phyloP scores from a whole-genome alignment of 2,888 invertebrate genomes.

The Byasa hedistus region DNA sequence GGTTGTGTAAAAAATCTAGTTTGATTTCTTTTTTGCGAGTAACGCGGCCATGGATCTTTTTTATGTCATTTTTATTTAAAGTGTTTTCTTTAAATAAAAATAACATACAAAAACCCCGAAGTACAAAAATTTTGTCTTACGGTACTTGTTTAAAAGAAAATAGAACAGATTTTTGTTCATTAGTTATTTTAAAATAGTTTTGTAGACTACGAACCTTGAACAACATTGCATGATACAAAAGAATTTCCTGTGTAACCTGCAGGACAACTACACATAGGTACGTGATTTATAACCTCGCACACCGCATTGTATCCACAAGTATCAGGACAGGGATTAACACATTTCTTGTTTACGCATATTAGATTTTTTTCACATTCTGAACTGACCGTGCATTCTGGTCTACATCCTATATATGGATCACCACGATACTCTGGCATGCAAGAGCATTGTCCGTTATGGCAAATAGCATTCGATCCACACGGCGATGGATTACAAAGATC shows the following conservation, averaged over 20 bases:
- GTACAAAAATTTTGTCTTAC: too few species aligned
- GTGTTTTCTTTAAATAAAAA: too few species aligned
- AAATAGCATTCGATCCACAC: conserved; percentile 87
- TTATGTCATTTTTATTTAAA: too few species aligned
- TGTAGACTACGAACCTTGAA: conserved; percentile 70
- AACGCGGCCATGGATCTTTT: too few species aligned
- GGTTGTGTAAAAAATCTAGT: too few species aligned
- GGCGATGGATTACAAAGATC: conserved; percentile 84
- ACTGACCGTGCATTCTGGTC: conserved; percentile 90
- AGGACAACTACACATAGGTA: conserved; percentile 87
- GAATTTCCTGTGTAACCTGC: conserved; percentile 87
- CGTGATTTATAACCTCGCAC: conserved; percentile 88
- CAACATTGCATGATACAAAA: conserved; percentile 82
- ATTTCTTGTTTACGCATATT: conserved; percentile 87
- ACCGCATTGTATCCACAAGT: conserved; percentile 88
- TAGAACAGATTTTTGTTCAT: too few species aligned
- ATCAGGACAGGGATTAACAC: conserved; percentile 87
- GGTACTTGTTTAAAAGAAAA: too few species aligned
- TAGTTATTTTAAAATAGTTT: background rate
- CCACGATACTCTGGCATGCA: conserved; percentile 88
- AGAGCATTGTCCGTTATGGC: conserved; percentile 83
- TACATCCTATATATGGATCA: conserved; percentile 87
- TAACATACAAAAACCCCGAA: too few species aligned
- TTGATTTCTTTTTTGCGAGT: too few species aligned
- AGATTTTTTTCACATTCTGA: conserved; percentile 84